These are phyloP conservation scores for Rhincodon typus DNA, from an alignment of 2,797 vertebrate species.

Conservation along the genomic window DNA sequence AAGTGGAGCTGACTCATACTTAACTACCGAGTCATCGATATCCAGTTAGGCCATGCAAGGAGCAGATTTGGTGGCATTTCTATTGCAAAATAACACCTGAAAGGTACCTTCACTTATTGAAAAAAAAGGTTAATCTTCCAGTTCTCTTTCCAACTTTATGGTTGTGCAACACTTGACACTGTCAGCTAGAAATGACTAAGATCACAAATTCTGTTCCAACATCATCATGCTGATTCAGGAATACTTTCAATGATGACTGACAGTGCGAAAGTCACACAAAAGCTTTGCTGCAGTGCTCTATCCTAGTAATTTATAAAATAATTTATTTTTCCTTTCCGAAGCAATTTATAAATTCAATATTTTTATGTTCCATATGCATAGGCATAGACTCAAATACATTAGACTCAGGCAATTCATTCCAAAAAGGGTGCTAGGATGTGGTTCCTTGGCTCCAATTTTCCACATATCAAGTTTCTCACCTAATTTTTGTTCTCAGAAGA, in stretches of 20 bases:
- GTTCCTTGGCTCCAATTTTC: background rate
- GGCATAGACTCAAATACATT: too few species aligned
- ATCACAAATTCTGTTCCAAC: background rate
- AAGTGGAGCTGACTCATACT: background rate
- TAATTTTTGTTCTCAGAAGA: conserved; percentile 13
- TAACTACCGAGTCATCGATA: background rate
- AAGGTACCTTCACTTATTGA: background rate
- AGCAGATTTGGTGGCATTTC: background rate
- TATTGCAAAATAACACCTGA: background rate
- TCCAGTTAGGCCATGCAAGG: background rate
- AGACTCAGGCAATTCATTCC: background rate
- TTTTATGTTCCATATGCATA: background rate
- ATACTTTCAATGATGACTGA: too few species aligned
- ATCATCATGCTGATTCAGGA: too few species aligned
- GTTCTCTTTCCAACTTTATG: background rate
- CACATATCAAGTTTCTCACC: background rate
- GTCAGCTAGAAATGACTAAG: background rate
- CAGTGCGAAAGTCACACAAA: background rate
- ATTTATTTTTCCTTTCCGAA: conserved; percentile 13
- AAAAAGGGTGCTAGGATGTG: background rate
- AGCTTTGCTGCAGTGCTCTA: background rate
- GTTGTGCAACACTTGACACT: background rate
- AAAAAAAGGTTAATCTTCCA: background rate
- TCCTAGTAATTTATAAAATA: background rate
- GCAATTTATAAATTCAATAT: background rate